Evolutionary conservation across 2,797 vertebrate species (phyloP), one percentile per base, ranked within the genome.

Genomic region (Cynodonichthys magdalenae): DNA sequence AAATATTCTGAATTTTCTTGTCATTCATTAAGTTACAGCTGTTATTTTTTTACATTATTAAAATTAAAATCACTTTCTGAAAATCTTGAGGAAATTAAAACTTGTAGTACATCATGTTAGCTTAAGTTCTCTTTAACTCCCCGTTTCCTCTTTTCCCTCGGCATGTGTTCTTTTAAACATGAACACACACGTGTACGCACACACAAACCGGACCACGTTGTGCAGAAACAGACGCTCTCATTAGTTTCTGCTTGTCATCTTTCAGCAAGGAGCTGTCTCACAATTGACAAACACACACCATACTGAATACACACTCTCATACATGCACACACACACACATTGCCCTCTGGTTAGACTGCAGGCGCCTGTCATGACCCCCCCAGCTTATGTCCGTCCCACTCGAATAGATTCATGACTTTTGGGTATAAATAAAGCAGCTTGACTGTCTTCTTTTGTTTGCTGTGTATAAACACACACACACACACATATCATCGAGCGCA

Each of bases 231-330:
- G 80, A 88, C 27, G 56, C 80, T 59, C 84, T 88, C 83, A 82
- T 92, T 91, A 83, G 81, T 85, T 79, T 85, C 82, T 65, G 66
- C 83, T 83, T 86, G 90, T 92, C 87, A 78, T 87, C 75, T 86
- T 84, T 81, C 72, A 78, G 70, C 73, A 61, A 72, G 61, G 58
- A 83, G 66, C 77, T 85, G 83, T 82, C 83, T 75, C 59, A 56
- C 17, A 0, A 84, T 79, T 82, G 65, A 84, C 81, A 64, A 2
- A 28, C 51, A 63, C 27, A 19, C 41, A 60, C 55, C 54, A 41
- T 52, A 42, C 36, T n/a, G 44, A 64, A 39, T 31, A 31, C 12
- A 53, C 59, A 61, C 68, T 58, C 71, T 58, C 42, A 28, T 47
- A 4, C 46, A 48, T 46, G 17, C 34, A 39, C 36, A 59, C 59